Evolutionary conservation across 1,140 invertebrate species (phyloP).

Genomic region (Solenopsis invicta): DNA sequence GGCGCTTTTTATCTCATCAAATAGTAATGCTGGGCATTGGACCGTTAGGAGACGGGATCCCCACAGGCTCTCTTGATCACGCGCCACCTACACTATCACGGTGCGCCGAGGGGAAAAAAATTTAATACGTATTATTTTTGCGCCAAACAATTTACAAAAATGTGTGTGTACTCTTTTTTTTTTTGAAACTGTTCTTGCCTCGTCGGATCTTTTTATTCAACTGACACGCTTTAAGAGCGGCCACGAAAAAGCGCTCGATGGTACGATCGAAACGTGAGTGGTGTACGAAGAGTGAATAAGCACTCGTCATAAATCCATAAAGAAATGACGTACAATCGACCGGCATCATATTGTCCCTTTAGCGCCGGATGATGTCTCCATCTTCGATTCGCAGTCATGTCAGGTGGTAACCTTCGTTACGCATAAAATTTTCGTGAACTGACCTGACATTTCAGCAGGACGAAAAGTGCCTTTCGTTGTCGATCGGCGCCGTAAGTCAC

Average conservation of each 20-base stretch:
- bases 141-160: background rate
- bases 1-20: constrained; percentile 85
- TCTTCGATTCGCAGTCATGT: constrained; percentile 38
- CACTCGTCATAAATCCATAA: constrained; percentile 39
- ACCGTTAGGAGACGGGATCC: constrained; percentile 70
- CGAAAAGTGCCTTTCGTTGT: constrained; percentile 81
- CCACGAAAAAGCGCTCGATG: background rate
- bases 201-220: background rate
- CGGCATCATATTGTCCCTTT: constrained; percentile 29
- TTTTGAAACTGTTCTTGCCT: background rate
- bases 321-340: constrained; percentile 41
- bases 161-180: background rate
- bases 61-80: constrained; percentile 50
- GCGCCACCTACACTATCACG: constrained; percentile 11
- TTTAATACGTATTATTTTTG: constrained; percentile 25
- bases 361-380: constrained; percentile 28
- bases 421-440: constrained; percentile 67
- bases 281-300: constrained; percentile 2
- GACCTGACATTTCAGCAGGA: constrained; percentile 54
- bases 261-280: background rate
- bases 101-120: background rate
- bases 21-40: constrained; percentile 77
- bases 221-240: background rate
- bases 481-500: constrained; percentile 81
- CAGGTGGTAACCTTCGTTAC: constrained; percentile 50